A percentile compares a stretch with the other conserved stretches of the same genome.
Evolutionary conservation across 2,797 vertebrate genomes (phyloP).

Genomic region (Coluber constrictor): DNA sequence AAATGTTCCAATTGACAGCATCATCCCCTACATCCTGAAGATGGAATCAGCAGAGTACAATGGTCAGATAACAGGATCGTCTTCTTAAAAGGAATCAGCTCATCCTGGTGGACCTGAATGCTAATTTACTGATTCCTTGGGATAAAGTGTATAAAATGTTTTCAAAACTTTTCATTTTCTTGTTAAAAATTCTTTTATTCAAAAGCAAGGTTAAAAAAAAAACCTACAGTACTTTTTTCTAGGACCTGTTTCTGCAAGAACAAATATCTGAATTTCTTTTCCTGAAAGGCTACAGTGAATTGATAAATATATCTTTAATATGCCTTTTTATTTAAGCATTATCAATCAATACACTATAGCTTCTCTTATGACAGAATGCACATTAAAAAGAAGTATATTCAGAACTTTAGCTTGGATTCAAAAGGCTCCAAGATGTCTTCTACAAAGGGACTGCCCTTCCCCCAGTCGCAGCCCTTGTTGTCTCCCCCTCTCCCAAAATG

Average conservation of each 20-base stretch:
- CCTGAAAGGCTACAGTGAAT: conserved; percentile 62
- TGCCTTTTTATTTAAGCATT: conserved; percentile 69
- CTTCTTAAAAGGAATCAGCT: conserved; percentile 69
- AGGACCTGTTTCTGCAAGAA: conserved; percentile 59
- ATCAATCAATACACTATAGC: conserved; percentile 65
- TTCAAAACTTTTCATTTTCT: conserved; percentile 44
- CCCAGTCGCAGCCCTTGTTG: neutral
- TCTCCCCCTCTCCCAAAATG: neutral
- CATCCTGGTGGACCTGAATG: conserved; percentile 25
- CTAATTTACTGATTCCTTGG: conserved; percentile 9
- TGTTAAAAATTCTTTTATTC: conserved; percentile 49
- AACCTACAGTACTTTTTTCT: conserved; percentile 44
- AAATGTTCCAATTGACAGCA: conserved; percentile 98
- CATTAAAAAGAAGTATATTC: conserved; percentile 67
- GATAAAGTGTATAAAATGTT: conserved; percentile 50
- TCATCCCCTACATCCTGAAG: conserved; percentile 99
- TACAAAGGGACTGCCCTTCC: too few relatives aligned
- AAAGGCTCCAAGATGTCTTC: neutral
- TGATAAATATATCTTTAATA: conserved; percentile 67
- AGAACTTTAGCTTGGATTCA: conserved; percentile 34
- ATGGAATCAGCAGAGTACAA: conserved; percentile 99
- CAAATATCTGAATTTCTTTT: conserved; percentile 70
- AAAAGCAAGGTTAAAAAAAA: conserved; percentile 29
- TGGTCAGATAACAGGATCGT: conserved; percentile 86
- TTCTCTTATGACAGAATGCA: conserved; percentile 71